These are phyloP conservation scores for Phenacoccus solenopsis DNA, from an alignment of 1,140 invertebrate species.

Conservation along the genomic window DNA sequence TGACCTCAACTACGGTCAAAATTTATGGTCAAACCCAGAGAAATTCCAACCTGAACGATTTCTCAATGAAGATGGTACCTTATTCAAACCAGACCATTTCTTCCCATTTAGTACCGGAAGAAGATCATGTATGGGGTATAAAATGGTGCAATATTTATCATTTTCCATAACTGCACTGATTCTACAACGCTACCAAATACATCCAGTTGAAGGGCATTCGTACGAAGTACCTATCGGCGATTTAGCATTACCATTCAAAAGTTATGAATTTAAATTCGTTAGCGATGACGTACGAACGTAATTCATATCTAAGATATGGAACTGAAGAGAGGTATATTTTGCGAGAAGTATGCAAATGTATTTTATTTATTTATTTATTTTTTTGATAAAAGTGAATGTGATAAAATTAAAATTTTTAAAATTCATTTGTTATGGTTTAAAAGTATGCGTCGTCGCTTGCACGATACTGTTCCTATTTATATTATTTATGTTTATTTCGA, in stretches of 20 bases:
- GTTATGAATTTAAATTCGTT: slow-evolving; percentile 25
- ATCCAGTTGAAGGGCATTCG: slow-evolving; percentile 20
- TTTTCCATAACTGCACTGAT: slow-evolving; percentile 60
- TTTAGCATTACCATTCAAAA: slow-evolving; percentile 28
- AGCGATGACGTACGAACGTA: neutral
- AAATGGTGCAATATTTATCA: slow-evolving; percentile 59
- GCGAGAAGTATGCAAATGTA: too few species aligned
- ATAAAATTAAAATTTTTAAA: neutral
- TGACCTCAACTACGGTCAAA: slow-evolving; percentile 59
- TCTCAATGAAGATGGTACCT: slow-evolving; percentile 37
- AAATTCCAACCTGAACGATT: slow-evolving; percentile 62
- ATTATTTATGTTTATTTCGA: neutral
- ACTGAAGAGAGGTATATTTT: too few species aligned
- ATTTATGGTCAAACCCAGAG: slow-evolving; percentile 58
- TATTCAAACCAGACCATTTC: slow-evolving; percentile 50
- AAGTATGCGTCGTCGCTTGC: too few species aligned
- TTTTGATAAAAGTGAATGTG: neutral
- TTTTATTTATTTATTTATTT: neutral
- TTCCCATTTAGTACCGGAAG: slow-evolving; percentile 77
- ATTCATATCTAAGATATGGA: too few species aligned
- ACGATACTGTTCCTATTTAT: neutral
- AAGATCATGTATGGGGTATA: slow-evolving; percentile 77
- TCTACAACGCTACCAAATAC: slow-evolving; percentile 32
- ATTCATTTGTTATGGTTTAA: too few species aligned
- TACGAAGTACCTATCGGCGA: slow-evolving; percentile 28